Base-by-base conservation (phyloP, 2,113 vertebrate species). In the Microtus montanus region DNA sequence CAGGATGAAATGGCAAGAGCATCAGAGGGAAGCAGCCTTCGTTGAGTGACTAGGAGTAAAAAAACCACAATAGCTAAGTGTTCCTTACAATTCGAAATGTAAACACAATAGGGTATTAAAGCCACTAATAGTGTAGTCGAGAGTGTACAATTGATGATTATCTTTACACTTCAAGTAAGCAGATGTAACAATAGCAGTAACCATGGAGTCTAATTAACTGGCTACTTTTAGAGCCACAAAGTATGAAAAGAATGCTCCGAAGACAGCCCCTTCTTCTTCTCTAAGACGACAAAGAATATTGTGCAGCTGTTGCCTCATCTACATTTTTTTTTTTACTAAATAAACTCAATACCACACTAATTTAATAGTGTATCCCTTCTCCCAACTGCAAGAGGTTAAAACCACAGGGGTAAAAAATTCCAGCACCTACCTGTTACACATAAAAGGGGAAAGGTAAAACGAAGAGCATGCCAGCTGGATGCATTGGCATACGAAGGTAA, bases 41-140 rank as follows among this genome's bases (percentile, higher is more conserved):
- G 96, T 97, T 97, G 98, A 99, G 98, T 98, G 97, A 98, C 98
- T 98, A 90, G 95, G 94, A 66, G 97, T 96, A 97, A 97, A 79
- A 79, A 98, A 97, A 98, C 98, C 98, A 97, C 99, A 99, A 99
- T 98, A 96, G 98, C 97, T 98, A 98, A 98, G 98, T 97, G 98
- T 97, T 98, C 97, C 49, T 97, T 97, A 97, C 98, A 97, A 98
- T 97, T 97, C 97, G 97, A 97, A 98, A 98, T 96, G 97, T 98
- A 98, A 98, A 98, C 98, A 98, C 96, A 97, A 96, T 95, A 97
- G 96, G 84, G 96, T 97, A 98, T 97, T 98, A 98, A 98, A 98
- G 97, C 97, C 98, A 98, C 97, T 98, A 98, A 98, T 97, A 97
- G 98, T 58, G 86, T 97, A 98, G 98, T 98, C 98, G 98, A 98